Base-by-base conservation (phyloP, 2,888 invertebrate genomes). In the Candidula unifasciata region DNA sequence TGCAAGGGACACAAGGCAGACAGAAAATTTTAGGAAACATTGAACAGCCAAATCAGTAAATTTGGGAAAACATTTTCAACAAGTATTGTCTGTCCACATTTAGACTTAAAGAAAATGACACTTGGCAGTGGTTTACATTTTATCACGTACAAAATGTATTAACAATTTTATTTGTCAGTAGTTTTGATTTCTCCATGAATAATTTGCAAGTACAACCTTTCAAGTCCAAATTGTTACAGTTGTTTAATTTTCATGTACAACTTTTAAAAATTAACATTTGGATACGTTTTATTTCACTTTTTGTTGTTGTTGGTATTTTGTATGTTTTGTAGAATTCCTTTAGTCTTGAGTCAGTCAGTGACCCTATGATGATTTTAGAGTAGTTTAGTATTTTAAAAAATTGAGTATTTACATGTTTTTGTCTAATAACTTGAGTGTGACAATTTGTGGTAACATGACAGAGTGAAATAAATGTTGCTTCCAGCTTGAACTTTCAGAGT, bases 401-500 rank as follows among this genome's bases (percentile, higher is more conserved):
- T 13, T 44, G 44, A 52, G 35, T 24, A 73, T 73, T 44, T n/a
- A 35, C 71, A 71, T n/a, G 37, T 73, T 52, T 27, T 69, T 18
- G 24, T 27, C 13, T 18, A 16, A 37, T 13, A 44, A 44, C 13
- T 44, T 73, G 0, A 44, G 10, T 73, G 44, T 73, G 44, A 24
- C 16, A 44, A 44, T 73, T n/a, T 37, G n/a, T 73, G n/a, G 44
- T 27, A 52, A 44, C 44, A 44, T 52, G 44, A 73, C 73, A 44
- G 27, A 73, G 73, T 73, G n/a, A 73, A 73, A 73, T 73, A 73
- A 73, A 73, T 73, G 73, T 73, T 73, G 73, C 73, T 73, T 73
- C 73, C 52, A 27, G 44, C 73, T 44, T 10, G 27, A n/a, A 18
- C 24, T 44, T 73, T 37, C 10, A 0, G n/a, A n/a, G n/a, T n/a